Base-by-base conservation (phyloP, 1,140 invertebrate genomes). In the Lycorma delicatula region DNA sequence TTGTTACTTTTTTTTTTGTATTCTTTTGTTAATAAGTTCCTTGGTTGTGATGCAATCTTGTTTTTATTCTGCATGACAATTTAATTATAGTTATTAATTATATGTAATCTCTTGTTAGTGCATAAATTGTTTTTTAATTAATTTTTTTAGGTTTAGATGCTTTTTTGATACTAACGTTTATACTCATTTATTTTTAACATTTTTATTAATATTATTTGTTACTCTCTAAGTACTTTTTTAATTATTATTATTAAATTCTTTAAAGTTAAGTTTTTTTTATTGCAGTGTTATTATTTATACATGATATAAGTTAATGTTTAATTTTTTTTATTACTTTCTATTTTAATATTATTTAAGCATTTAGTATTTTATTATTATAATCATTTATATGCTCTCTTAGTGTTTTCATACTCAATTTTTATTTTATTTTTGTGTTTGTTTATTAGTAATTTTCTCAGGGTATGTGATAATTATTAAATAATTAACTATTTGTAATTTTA, bases 131-230 rank as follows among this genome's bases (percentile, higher is more conserved):
- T 44, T 44, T 44, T 44, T 7, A 44, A 44, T 22, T 16, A 20
- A 20, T 44, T 20, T 44, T 44, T 44, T 16, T 44, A 44, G 41
- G 9, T 18, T 44, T 44, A 44, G 41, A 44, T n/a, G 41, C 41
- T 44, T 44, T 38, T 44, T 44, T 44, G n/a, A 44, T 44, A 44
- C 41, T 44, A 44, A 44, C 41, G 18, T 44, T 44, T 44, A 44
- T 44, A 44, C 41, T 44, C 23, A 44, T 20, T 44, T 22, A 44
- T 44, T 44, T n/a, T 44, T 20, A 44, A n/a, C 2, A 3, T 38
- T 3, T n/a, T 44, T 44, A 20, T 44, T 44, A 44, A 44, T 16
- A 9, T 44, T 20, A 22, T 44, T 44, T 5, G 41, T 44, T n/a
- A n/a, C n/a, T n/a, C n/a, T n/a, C n/a, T n/a, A n/a, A n/a, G n/a